Conservation (phyloP, 2,113 vertebrate species). For the Dicrurus megarhynchus region DNA sequence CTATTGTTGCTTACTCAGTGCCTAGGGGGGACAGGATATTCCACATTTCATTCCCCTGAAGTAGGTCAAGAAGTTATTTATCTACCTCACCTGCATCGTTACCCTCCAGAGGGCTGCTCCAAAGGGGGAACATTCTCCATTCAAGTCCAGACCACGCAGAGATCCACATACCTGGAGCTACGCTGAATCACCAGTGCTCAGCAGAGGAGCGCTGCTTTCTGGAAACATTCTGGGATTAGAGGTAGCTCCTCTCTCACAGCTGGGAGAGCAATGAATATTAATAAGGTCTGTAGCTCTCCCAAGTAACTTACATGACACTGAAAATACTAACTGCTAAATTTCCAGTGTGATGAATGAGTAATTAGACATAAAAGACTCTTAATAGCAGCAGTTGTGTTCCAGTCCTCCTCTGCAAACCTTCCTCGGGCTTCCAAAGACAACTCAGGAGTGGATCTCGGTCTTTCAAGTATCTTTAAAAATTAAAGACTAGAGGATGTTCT, state of each 20-base stretch:
- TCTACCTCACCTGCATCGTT: not conserved
- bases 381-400: slow-evolving; percentile 31
- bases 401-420: slow-evolving; percentile 6
- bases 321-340: slow-evolving; percentile 43
- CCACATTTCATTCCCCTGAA: not conserved
- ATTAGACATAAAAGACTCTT: slow-evolving; percentile 31
- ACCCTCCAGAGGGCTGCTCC: not conserved
- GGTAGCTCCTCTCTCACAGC: not conserved
- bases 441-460: not conserved
- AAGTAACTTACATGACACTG: slow-evolving; percentile 6
- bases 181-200: not conserved
- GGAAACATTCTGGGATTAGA: not conserved
- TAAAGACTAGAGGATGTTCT: not conserved
- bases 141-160: not conserved
- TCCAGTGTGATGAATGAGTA: slow-evolving; percentile 31
- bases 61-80: not conserved
- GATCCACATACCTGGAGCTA: not conserved
- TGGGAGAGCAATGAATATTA: slow-evolving; percentile 15
- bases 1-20: not conserved
- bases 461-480: not conserved
- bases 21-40: not conserved
- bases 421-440: not conserved
- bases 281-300: not conserved
- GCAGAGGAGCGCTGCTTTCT: not conserved
- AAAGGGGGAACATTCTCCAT: not conserved